These are phyloP conservation scores for Probosciger aterrimus DNA, from an alignment of 2,113 vertebrate genomes.

Conservation along the genomic window DNA sequence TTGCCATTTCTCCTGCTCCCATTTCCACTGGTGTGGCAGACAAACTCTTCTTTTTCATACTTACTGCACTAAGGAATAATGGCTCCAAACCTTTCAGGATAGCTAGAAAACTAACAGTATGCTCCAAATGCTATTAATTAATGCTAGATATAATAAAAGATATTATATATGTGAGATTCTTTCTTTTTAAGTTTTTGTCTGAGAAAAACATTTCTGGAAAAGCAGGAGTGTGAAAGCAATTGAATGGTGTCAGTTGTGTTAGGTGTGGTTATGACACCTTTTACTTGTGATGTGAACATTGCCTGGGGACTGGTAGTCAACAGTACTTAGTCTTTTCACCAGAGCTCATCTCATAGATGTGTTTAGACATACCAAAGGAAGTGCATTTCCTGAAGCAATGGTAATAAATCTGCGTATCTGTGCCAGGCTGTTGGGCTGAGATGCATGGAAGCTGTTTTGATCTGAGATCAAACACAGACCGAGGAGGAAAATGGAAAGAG, in stretches of 20 bases:
- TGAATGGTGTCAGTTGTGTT: not conserved
- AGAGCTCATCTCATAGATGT: not conserved
- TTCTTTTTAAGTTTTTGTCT: not conserved
- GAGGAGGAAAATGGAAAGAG: not conserved
- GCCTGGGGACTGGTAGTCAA: not conserved
- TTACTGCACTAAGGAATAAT: not conserved
- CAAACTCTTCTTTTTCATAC: not conserved
- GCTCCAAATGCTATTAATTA: not conserved
- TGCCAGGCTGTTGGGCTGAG: not conserved
- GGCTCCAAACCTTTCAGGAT: not conserved
- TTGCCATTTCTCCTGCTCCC: not conserved
- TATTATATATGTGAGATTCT: not conserved
- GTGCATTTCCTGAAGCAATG: not conserved
- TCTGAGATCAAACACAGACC: not conserved
- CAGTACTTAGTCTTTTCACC: not conserved
- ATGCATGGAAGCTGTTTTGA: not conserved
- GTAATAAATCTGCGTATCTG: not conserved
- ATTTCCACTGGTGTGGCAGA: not conserved
- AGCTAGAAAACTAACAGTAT: not conserved
- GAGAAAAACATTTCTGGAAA: not conserved
- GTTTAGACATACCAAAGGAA: not conserved
- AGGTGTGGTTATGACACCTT: not conserved
- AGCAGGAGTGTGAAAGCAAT: not conserved
- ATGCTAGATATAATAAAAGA: not conserved
- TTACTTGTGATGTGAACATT: not conserved